phyloP scores from a whole-genome alignment of 2,888 invertebrate genomes.

The Molanna angustata region DNA sequence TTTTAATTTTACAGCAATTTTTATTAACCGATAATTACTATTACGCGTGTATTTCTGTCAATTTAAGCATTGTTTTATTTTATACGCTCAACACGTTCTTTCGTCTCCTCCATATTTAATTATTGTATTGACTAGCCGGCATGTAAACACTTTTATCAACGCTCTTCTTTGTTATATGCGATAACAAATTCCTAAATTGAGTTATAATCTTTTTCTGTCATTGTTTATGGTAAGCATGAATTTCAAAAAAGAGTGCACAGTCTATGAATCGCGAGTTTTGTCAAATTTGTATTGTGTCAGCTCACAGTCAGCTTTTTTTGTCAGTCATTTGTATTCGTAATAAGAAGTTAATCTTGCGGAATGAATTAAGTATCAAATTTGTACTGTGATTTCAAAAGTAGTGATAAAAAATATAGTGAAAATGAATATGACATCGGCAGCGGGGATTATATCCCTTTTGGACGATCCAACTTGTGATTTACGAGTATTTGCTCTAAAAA shows the following conservation, averaged over 20 bases:
- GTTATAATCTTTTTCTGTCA: no score
- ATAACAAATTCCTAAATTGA: no score
- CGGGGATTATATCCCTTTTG: constrained; percentile 92
- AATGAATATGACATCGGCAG: constrained; percentile 52
- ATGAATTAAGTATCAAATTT: constrained; percentile 7
- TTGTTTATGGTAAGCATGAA: constrained; percentile 20
- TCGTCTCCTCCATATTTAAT: no score
- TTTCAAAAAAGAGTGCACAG: constrained; percentile 16
- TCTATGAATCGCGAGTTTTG: constrained; percentile 16
- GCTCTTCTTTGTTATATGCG: no score
- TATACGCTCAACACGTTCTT: no score
- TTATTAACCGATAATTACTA: no score
- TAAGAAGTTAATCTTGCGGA: constrained; percentile 2
- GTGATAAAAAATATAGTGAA: background rate
- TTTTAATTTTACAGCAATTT: no score
- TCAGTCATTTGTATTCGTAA: no score
- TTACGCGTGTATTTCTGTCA: no score
- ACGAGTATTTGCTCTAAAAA: constrained; percentile 90
- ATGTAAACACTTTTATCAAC: no score
- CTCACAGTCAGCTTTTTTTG: constrained; percentile 6
- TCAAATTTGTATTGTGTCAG: constrained; percentile 8
- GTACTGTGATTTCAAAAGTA: background rate
- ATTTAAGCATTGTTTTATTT: no score
- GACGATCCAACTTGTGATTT: constrained; percentile 93
- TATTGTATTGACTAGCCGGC: no score